Conservation (phyloP, 2,113 vertebrate genomes). For the Riparia riparia region DNA sequence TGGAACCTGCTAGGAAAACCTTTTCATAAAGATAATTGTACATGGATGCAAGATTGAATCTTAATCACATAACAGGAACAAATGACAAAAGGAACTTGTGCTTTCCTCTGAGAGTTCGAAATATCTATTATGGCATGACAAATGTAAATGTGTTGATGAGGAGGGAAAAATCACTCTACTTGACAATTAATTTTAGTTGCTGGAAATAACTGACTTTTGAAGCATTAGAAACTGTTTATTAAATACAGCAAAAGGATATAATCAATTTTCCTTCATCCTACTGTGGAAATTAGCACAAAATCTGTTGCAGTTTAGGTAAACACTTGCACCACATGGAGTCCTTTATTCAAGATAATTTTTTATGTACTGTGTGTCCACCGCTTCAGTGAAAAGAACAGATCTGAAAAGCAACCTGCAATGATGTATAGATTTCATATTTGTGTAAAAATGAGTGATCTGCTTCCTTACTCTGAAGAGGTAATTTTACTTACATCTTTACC, state of each 20-base stretch:
- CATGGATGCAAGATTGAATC: not conserved
- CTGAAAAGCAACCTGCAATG: not conserved
- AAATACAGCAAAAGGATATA: not conserved
- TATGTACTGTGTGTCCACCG: not conserved
- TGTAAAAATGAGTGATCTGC: not conserved
- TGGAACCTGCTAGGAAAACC: not conserved
- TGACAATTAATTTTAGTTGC: not conserved
- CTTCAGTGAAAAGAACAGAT: not conserved
- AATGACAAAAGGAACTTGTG: not conserved
- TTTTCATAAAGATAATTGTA: not conserved
- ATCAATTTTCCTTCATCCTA: not conserved
- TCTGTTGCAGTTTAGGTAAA: not conserved
- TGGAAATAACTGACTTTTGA: not conserved
- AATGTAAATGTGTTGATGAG: not conserved
- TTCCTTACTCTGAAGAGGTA: not conserved
- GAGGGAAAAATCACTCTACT: not conserved
- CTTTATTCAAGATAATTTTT: not conserved
- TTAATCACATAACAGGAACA: not conserved
- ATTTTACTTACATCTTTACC: not conserved
- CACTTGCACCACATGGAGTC: not conserved
- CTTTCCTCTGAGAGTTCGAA: not conserved
- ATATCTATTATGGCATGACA: not conserved
- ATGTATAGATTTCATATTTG: not conserved
- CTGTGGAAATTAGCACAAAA: not conserved
- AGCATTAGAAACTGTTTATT: not conserved